Percentiles rank a stretch among this genome's conserved stretches.
phyloP scores from a whole-genome alignment of 2,888 invertebrate species.

The Nephrotoma guestfalica region DNA sequence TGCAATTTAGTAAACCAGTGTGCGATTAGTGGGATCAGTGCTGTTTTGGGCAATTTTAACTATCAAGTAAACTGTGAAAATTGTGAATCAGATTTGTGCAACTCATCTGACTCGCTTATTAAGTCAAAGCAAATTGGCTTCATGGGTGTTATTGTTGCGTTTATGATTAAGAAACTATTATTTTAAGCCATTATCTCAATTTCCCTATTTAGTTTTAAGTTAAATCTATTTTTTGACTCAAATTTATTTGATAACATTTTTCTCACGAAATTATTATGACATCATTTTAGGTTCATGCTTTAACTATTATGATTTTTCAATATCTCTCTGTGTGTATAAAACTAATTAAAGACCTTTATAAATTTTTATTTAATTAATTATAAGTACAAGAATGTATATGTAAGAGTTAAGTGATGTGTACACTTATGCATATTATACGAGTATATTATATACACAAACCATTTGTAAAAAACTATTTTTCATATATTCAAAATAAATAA shows the following conservation, averaged over 20 bases:
- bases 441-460: background rate
- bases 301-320: no score
- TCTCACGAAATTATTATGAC: background rate
- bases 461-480: background rate
- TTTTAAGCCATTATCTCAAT: background rate
- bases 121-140: background rate
- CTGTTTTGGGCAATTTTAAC: background rate
- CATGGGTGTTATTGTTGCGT: background rate
- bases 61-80: background rate
- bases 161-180: background rate
- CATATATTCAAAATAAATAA: background rate
- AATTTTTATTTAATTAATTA: no score
- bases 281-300: background rate
- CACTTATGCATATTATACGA: no score
- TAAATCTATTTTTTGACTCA: no score
- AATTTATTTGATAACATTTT: background rate
- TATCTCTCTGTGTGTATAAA: no score
- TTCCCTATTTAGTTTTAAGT: background rate
- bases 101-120: background rate
- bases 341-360: no score
- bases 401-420: no score
- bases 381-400: no score
- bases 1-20: background rate
- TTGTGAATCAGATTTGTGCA: background rate
- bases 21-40: background rate